Evolutionary conservation across 2,888 invertebrate species (phyloP).

Genomic region (Leucoma salicis): DNA sequence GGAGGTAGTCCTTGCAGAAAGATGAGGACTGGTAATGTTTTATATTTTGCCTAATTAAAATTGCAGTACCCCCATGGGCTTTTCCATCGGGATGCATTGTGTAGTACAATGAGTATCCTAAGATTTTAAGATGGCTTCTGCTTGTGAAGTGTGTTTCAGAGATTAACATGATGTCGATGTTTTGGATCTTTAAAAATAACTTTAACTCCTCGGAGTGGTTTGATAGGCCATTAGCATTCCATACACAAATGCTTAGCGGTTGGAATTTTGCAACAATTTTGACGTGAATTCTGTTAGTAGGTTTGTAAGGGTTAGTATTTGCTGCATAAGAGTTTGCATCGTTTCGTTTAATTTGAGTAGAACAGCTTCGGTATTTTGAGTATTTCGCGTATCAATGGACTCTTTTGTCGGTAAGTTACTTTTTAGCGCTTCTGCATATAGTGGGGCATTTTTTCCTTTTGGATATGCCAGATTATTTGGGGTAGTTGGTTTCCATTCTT

Average conservation of each 20-base stretch:
- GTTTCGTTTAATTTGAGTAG: too few relatives aligned
- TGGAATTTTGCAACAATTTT: constrained; percentile 1
- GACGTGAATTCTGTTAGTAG: background rate
- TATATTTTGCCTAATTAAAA: too few relatives aligned
- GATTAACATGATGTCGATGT: constrained; percentile 6
- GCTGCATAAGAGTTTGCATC: constrained; percentile 7
- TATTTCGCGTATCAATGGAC: too few relatives aligned
- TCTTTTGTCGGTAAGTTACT: too few relatives aligned
- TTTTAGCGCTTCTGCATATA: too few relatives aligned
- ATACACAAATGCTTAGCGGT: constrained; percentile 1
- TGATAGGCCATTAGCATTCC: constrained; percentile 9
- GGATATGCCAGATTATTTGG: too few relatives aligned
- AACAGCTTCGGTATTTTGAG: too few relatives aligned
- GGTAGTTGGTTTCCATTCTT: too few relatives aligned
- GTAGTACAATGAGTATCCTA: background rate
- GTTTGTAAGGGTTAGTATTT: background rate
- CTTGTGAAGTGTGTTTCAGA: constrained; percentile 6
- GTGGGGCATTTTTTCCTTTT: too few relatives aligned
- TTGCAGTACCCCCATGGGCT: too few relatives aligned
- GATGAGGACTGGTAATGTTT: too few relatives aligned
- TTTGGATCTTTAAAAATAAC: constrained; percentile 13
- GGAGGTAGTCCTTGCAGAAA: too few relatives aligned
- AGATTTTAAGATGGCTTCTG: constrained; percentile 1
- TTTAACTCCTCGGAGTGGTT: constrained; percentile 1
- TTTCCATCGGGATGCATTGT: background rate